Evolutionary conservation across 2,888 invertebrate species (phyloP), one percentile per base, ranked within the genome.

Genomic region (Eupithecia exiguata): DNA sequence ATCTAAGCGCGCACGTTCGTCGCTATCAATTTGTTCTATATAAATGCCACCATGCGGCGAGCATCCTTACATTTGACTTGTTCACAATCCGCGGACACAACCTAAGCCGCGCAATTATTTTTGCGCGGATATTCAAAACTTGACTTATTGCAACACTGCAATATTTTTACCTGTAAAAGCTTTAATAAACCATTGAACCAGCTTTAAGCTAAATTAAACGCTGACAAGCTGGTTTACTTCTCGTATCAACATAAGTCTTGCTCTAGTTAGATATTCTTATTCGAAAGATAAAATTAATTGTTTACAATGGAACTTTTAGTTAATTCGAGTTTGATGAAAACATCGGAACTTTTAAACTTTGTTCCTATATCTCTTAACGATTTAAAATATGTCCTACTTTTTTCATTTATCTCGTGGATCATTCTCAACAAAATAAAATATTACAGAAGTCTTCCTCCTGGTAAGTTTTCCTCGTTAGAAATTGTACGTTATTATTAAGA

Each of bases 401-500:
- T 69, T 12, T 43, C 69, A 14, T 65, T 74, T 25, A 21, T 72
- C 12, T 10, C 61, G 68, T 80, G 78, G 78, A 69, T 77, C 30
- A 18, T 78, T 38, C 25, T 78, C 14, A 79, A 74, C 62, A 70
- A 75, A 18, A 12, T 81, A 12, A 74, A 63, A 43, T 78, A 78
- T 71, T 78, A 81, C 65, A 78, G 70, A 76, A 77, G 21, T 14
- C 83, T 84, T 62, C 84, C 84, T 1, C 84, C 84, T 43, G 84
- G 84, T 84, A 78, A 84, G 84, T 79, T 16, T 21, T 49, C 5
- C 46, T 1, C 18, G 0, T n/a, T 30, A 30, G 4, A 30, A 30
- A 30, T 30, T 30, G 30, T 30, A 30, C 30, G 2, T 30, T 30
- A 30, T 30, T 30, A 30, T 30, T 30, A 3, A 30, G 30, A 30